phyloP scores from a whole-genome alignment of 1,140 invertebrate species.

The Drosophila suzukii region DNA sequence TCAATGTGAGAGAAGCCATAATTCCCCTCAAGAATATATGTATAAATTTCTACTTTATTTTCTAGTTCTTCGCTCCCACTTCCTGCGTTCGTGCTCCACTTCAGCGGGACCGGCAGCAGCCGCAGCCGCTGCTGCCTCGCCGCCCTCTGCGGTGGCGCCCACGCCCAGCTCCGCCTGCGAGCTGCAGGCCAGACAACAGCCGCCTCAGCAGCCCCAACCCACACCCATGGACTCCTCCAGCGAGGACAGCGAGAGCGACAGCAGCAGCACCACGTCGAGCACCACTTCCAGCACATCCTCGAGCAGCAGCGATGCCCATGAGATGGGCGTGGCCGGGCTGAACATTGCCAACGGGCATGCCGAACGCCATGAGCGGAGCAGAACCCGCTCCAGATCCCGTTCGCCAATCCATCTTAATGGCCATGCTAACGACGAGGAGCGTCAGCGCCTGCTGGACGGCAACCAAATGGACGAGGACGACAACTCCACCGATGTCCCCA shows the following conservation, averaged over 20 bases:
- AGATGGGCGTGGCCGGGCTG: constrained; percentile 66
- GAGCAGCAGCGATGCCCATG: constrained; percentile 63
- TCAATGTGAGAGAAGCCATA: constrained; percentile 59
- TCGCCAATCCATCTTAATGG: constrained; percentile 58
- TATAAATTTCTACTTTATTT: not conserved
- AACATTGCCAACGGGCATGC: constrained; percentile 72
- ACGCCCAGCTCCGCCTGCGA: constrained; percentile 68
- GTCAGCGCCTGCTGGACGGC: constrained; percentile 44
- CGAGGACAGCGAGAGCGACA: constrained; percentile 83
- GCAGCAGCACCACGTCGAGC: constrained; percentile 75
- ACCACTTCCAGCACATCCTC: constrained; percentile 74
- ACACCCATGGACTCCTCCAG: constrained; percentile 81
- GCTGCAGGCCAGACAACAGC: constrained; percentile 64
- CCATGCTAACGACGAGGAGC: constrained; percentile 66
- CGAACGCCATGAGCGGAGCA: constrained; percentile 52
- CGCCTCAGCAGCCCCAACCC: constrained; percentile 46
- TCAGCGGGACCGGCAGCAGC: constrained; percentile 41
- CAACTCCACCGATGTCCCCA: constrained; percentile 60
- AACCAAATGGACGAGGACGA: constrained; percentile 71
- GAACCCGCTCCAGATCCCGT: constrained; percentile 42
- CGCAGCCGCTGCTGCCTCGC: constrained; percentile 74
- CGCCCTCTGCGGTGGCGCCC: constrained; percentile 73
- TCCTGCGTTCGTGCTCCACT: constrained; percentile 64
- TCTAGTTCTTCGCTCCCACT: constrained; percentile 71
- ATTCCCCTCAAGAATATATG: not conserved